Base-by-base conservation (phyloP, 92 coral and sea anemone species). In the Epizoanthus rinbou region DNA sequence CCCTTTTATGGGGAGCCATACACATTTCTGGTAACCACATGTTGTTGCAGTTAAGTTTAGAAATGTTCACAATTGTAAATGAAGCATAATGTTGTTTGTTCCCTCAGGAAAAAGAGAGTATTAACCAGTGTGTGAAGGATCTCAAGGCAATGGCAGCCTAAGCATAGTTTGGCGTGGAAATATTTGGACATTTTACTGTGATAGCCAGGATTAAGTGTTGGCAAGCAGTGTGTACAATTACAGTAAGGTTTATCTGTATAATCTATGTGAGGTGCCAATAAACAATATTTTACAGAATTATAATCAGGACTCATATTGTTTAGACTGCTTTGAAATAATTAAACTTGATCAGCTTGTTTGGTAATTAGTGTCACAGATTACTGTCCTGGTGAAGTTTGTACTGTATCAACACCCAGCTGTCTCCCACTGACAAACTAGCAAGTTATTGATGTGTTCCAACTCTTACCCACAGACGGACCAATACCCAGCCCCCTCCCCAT, bases 81-180 rank as follows among this genome's bases (percentile, higher is more conserved):
- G 3, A 15, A 13, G 7, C 67, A 43, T 43, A 43, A 22, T 62
- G 66, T 74, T 67, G 28, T 45, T 57, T 65, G 22, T 56, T 53
- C 64, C 33, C 73, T 6, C 88, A 96, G 99, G 99, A 93, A 71
- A 96, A 96, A 87, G 98, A 96, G 59, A 96, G 98, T 45, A 87
- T 96, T n/a, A 86, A 82, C 83, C 99, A 96, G 85, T 96, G 99
- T 72, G 92, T 96, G 31, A 96, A 87, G 69, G 99, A 96, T 76
- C 94, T 96, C 50, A 96, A 96, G 74, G 85, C 91, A 19, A 86
- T 96, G 91, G 86, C 95, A 50, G 76, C 79, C 25, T 84, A 86
- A 21, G 71, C 47, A 10, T 60, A 33, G 21, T 85, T 24, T 35
- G 68, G 35, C n/a, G 25, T 85, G 78, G 62, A 65, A 67, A 18